Evolutionary conservation across 1,140 invertebrate genomes (phyloP).

Genomic region (Apis laboriosa): DNA sequence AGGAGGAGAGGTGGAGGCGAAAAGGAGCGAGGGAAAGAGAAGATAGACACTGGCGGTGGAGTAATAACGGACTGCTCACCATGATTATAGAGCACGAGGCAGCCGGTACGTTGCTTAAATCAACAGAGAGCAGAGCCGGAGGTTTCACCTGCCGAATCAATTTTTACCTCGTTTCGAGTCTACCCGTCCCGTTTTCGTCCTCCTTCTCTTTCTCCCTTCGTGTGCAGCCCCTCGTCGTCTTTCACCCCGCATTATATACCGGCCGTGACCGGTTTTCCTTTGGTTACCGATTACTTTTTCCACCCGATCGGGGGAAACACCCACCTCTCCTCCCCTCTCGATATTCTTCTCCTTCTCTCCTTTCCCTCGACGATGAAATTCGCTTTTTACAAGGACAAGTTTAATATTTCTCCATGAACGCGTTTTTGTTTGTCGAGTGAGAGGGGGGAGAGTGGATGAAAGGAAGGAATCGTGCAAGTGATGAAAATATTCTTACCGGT

Average conservation of each 20-base stretch:
- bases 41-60: conserved; percentile 67
- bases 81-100: conserved; percentile 70
- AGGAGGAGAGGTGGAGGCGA: background rate
- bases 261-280: conserved; percentile 53
- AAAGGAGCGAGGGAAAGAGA: conserved; percentile 31
- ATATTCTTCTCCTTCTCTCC: background rate
- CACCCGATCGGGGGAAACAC: conserved; percentile 30
- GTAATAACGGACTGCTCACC: conserved; percentile 69
- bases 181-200: conserved; percentile 1
- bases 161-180: conserved; percentile 67
- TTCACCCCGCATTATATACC: conserved; percentile 30
- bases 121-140: conserved; percentile 71
- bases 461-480: background rate
- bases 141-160: conserved; percentile 72
- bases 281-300: conserved; percentile 53
- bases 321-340: conserved; percentile 4
- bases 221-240: background rate
- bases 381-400: conserved; percentile 33
- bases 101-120: conserved; percentile 71
- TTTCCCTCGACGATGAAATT: background rate
- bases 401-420: conserved; percentile 17
- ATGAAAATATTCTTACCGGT: background rate
- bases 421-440: conserved; percentile 11
- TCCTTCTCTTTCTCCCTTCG: background rate
- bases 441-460: background rate